These are phyloP conservation scores for Glaucidium brasilianum DNA, from an alignment of 2,113 vertebrate species.

Conservation along the genomic window DNA sequence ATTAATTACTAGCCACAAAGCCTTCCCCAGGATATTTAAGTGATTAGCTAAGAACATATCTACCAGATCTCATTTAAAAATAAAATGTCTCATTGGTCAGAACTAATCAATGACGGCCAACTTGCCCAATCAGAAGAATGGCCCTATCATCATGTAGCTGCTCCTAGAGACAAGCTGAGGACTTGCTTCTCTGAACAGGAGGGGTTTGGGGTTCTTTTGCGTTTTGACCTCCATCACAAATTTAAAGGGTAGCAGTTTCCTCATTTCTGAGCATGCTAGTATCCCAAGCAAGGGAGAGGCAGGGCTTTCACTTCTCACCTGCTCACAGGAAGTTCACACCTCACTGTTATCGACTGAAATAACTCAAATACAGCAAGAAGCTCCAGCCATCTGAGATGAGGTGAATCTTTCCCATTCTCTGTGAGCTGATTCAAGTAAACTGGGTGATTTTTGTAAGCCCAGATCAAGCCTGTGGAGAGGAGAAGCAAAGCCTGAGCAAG, in stretches of 20 bases:
- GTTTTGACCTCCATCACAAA: background rate
- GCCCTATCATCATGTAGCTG: fast-evolving
- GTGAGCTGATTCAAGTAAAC: background rate
- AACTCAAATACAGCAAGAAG: background rate
- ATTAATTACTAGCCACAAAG: slow-evolving; percentile 13
- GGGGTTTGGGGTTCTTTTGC: background rate
- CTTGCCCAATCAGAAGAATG: background rate
- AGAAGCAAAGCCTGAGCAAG: background rate
- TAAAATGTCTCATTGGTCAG: background rate
- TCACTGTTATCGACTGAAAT: background rate
- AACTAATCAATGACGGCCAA: background rate
- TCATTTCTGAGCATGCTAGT: background rate
- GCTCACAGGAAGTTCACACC: background rate
- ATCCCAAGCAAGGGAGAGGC: background rate
- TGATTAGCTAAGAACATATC: background rate
- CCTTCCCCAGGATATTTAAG: background rate
- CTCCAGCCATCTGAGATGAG: background rate
- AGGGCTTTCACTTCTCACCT: slow-evolving; percentile 39
- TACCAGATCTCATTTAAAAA: background rate
- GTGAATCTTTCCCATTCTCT: background rate
- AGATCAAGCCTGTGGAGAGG: background rate
- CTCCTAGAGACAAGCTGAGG: background rate
- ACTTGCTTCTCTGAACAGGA: background rate
- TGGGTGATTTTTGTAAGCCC: background rate
- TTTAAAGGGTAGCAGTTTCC: background rate